phyloP scores from a whole-genome alignment of 2,888 invertebrate genomes.

The Mythimna impura region DNA sequence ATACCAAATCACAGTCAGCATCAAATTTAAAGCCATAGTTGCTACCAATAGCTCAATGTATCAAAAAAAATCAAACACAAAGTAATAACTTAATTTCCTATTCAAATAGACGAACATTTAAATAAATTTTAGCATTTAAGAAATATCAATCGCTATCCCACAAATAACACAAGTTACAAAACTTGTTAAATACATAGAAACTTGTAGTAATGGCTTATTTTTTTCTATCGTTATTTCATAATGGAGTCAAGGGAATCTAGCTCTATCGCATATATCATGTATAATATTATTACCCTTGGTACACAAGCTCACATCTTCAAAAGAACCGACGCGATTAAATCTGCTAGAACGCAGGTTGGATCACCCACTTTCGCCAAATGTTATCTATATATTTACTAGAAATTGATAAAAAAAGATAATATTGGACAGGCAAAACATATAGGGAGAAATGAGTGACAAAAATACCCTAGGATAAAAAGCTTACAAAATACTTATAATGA shows the following conservation, averaged over 20 bases:
- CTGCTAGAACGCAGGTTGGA: conserved; percentile 42
- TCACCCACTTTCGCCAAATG: conserved; percentile 45
- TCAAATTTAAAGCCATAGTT: not conserved
- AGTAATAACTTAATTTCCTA: conserved; percentile 30
- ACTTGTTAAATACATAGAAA: conserved; percentile 35
- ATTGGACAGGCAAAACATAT: not conserved
- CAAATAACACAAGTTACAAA: conserved; percentile 30
- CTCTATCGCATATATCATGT: conserved; percentile 54
- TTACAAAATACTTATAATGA: not conserved
- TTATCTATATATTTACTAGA: not conserved
- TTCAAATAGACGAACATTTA: conserved; percentile 34
- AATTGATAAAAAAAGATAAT: not conserved
- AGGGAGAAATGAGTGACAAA: not conserved
- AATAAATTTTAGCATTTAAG: conserved; percentile 28
- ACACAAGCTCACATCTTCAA: conserved; percentile 53
- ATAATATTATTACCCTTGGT: conserved; percentile 41
- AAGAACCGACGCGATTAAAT: conserved; percentile 65
- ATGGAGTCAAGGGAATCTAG: conserved; percentile 57
- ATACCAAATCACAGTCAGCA: not conserved
- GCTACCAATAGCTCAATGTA: not conserved
- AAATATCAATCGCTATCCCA: conserved; percentile 35
- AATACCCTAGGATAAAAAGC: not conserved
- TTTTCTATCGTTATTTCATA: conserved; percentile 38
- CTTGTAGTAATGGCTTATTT: conserved; percentile 16
- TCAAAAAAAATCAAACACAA: conserved; percentile 11